A percentile compares a stretch with the other conserved stretches of the same genome.
Evolutionary conservation across 1,140 invertebrate species (phyloP).

Genomic region (Drosophila mayri): DNA sequence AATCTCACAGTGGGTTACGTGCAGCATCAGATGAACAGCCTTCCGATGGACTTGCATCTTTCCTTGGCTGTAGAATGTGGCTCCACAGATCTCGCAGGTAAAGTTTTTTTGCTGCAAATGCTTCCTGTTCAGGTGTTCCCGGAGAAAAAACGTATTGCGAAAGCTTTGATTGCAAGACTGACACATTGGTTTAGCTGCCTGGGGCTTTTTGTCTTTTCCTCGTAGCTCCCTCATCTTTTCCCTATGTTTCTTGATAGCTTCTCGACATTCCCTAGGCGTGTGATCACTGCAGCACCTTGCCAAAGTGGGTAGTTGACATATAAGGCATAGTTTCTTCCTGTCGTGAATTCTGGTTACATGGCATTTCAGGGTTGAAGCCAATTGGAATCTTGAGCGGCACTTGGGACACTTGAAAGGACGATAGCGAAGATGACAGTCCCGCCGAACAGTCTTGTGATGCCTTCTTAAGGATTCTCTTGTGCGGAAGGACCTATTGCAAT

Average conservation of each 20-base stretch:
- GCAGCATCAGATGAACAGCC: conserved; percentile 14
- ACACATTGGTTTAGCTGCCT: conserved; percentile 4
- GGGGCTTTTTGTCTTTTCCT: not conserved
- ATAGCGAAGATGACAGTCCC: not conserved
- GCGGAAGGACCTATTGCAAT: conserved; percentile 18
- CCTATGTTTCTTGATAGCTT: conserved; percentile 12
- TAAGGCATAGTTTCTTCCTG: conserved; percentile 17
- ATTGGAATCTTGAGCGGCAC: conserved; percentile 24
- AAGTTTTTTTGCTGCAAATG: conserved; percentile 36
- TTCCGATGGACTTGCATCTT: conserved; percentile 18
- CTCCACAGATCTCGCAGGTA: conserved; percentile 41
- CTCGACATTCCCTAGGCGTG: conserved; percentile 8
- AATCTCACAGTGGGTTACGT: conserved; percentile 22
- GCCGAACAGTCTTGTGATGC: conserved; percentile 3
- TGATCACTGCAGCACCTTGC: conserved; percentile 31
- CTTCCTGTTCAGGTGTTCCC: conserved; percentile 19
- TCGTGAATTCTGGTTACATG: conserved; percentile 24
- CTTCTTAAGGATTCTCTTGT: conserved; percentile 1
- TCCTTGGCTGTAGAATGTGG: conserved; percentile 24
- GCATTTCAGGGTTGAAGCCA: not conserved
- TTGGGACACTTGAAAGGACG: conserved; percentile 24
- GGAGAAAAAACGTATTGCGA: not conserved
- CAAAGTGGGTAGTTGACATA: conserved; percentile 10
- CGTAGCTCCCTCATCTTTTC: not conserved
- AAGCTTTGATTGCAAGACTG: conserved; percentile 14